These are phyloP conservation scores for Cepaea hortensis DNA, from an alignment of 2,888 invertebrate genomes.

Conservation along the genomic window DNA sequence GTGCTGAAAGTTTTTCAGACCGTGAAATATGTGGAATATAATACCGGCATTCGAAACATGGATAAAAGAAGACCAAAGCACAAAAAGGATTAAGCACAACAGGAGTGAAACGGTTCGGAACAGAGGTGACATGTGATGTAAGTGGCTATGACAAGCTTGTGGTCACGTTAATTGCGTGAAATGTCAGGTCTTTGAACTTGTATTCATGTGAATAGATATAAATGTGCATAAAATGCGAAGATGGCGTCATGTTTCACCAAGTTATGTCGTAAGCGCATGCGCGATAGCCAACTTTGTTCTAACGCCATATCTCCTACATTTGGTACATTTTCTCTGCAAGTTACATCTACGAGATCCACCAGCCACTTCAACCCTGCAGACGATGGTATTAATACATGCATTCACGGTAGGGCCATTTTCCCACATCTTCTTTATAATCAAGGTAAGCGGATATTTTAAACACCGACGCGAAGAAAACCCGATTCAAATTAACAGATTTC, in stretches of 20 bases:
- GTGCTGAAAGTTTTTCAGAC: too few relatives aligned
- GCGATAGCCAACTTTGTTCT: slow-evolving; percentile 11
- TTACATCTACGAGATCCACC: background rate
- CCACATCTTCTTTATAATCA: background rate
- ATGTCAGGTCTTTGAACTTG: background rate
- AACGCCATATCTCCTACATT: background rate
- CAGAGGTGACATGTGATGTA: too few relatives aligned
- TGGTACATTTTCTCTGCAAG: background rate
- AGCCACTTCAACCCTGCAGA: too few relatives aligned
- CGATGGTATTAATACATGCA: background rate
- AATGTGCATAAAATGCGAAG: slow-evolving; percentile 20
- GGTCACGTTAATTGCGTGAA: too few relatives aligned
- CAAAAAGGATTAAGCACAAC: background rate
- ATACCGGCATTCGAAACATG: background rate
- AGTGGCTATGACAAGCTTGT: too few relatives aligned
- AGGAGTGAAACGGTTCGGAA: too few relatives aligned
- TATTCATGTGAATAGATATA: background rate
- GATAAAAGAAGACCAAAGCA: slow-evolving; percentile 1
- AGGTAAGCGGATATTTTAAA: slow-evolving; percentile 21
- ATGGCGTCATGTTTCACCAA: slow-evolving; percentile 19
- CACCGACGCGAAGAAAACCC: background rate
- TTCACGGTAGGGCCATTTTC: slow-evolving; percentile 1
- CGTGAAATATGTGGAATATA: background rate
- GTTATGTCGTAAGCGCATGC: slow-evolving; percentile 21
- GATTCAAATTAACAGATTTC: slow-evolving; percentile 42